Base-by-base conservation (phyloP, 2,797 vertebrate species). In the Crypturellus tataupa region DNA sequence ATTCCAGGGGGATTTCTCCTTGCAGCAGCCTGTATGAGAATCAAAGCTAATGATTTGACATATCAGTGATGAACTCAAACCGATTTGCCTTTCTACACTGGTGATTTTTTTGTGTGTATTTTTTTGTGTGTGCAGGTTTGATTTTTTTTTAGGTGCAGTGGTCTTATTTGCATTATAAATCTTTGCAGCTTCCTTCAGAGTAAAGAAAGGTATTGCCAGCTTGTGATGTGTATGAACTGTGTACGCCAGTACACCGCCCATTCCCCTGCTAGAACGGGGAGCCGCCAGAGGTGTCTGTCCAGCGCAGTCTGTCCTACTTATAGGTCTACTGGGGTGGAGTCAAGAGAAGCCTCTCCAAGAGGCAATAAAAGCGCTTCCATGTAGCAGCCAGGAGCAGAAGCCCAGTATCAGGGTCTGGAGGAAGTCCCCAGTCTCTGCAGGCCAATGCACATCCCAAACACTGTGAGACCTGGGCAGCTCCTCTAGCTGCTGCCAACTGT, bases 1-100 rank as follows among this genome's bases (percentile, higher is more conserved):
- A 87, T 90, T 90, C 79, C 44, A 55, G 27, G 53, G 77, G 46
- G 85, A 86, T 84, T 79, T 91, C 82, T 73, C 73, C 85, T 92
- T 71, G n/a, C 9, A 85, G 44, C 59, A 77, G n/a, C 77, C 56
- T 56, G 53, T 81, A 70, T 77, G 19, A 73, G 24, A 95, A 73
- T 89, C 11, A 72, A 70, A 92, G 6, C 4, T 2, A 31, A 3
- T 23, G 21, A n/a, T 53, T 93, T 81, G 55, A 29, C 31, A 9
- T 5, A 77, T 37, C 67, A 68, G 37, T 4, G 1, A 27, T 49
- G 42, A 76, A 83, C 55, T 46, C 67, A 60, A 53, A 11, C 27
- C 47, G 33, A 3, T 59, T 51, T 80, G 49, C 53, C 37, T 83
- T 83, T 81, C 65, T 37, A 4, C 37, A 37, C 16, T 12, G 17